Evolutionary conservation across 2,113 vertebrate genomes (phyloP), one percentile per base, ranked within the genome.

Genomic region (Ophiodon elongatus): DNA sequence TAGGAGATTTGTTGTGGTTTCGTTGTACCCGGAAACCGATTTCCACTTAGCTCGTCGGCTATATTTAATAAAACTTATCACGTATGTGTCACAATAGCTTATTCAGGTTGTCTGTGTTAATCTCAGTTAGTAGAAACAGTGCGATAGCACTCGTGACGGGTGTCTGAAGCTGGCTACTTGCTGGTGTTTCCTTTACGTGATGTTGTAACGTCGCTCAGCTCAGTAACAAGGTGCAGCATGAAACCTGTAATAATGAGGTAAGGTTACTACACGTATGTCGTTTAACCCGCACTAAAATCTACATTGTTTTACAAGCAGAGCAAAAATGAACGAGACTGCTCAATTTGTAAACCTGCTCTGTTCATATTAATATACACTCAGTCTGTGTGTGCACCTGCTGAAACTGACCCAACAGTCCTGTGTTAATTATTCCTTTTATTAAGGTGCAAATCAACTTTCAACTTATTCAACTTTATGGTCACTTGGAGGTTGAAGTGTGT

Each of bases 1-100:
- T 94, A 92, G 73, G 17, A 65, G 79, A 89, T 91, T 91, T 94
- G 88, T 94, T 94, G 90, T 91, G 76, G 71, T 90, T 86, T 82
- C 85, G 60, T 72, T 82, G 41, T 76, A 75, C 4, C 80, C 73
- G 89, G 84, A 87, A 90, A 77, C 39, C 37, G 14, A 35, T 57
- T 70, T 65, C 8, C 75, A 82, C 41, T 88, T 90, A 92, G 91
- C 87, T 78, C 60, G 45, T 8, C 43, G 4, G 60, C 80, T 73
- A 35, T 3, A 71, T 67, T 11, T 8, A 33, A 63, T 41, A 27
- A 33, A 37, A 50, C n/a, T 67, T 59, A 3, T 45, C 37, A 3
- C 7, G 23, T 50, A 2, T 29, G 19, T 47, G 1, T 65, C 10
- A 27, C 8, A 39, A 5, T 4, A 47, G 6, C 1, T 23, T 60